Conservation (phyloP, 2,113 vertebrate species). For the Corythoichthys haematopterus region DNA sequence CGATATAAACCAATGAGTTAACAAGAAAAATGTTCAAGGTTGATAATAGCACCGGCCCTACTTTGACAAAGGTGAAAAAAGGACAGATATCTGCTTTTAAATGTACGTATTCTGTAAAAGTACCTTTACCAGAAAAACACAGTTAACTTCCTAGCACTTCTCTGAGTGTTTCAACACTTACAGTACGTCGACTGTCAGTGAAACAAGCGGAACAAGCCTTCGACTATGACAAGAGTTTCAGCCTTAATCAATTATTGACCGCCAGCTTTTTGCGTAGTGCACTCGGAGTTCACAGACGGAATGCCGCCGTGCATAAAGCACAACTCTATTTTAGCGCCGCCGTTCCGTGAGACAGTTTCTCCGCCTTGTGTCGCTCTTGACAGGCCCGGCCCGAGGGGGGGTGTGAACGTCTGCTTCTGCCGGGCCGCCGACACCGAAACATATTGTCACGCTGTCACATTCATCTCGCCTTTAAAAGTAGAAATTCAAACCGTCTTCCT, state of each 20-base stretch:
- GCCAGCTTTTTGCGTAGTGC: constrained; percentile 25
- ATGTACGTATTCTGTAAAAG: not conserved
- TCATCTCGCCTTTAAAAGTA: constrained; percentile 30
- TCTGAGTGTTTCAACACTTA: not conserved
- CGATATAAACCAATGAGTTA: too few species aligned
- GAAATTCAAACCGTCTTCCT: constrained; percentile 15
- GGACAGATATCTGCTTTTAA: not conserved
- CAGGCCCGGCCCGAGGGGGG: constrained; percentile 16
- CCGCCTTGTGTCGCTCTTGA: constrained; percentile 15
- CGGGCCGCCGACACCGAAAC: constrained; percentile 26
- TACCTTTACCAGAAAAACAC: not conserved
- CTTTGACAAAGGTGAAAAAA: not conserved
- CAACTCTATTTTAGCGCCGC: constrained; percentile 27
- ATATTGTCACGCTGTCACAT: constrained; percentile 34
- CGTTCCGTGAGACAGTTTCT: constrained; percentile 16
- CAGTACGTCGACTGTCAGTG: constrained; percentile 21
- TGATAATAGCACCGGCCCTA: not conserved
- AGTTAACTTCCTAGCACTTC: not conserved
- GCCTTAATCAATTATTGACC: constrained; percentile 57
- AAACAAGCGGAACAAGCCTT: constrained; percentile 10
- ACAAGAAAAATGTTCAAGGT: not conserved
- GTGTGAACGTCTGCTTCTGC: constrained; percentile 18
- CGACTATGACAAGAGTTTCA: constrained; percentile 19
- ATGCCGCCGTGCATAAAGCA: constrained; percentile 23
- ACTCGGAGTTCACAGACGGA: constrained; percentile 42